Conservation (phyloP, 2,113 vertebrate genomes). For the Turnix velox region DNA sequence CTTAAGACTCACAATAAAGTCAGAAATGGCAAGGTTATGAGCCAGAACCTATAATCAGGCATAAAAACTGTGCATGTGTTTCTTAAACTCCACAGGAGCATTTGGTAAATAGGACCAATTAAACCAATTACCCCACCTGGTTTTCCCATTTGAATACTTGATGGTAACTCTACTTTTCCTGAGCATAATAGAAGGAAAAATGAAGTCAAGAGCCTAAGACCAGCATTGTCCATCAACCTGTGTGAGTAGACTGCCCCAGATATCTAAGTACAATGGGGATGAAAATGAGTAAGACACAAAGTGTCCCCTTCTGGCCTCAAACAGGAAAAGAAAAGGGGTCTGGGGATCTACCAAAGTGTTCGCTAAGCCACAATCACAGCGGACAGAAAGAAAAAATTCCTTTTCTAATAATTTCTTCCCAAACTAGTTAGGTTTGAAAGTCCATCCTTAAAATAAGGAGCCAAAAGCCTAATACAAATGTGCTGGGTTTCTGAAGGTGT, state of each 20-base stretch:
- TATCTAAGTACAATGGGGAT: neutral
- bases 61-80: neutral
- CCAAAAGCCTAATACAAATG: neutral
- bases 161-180: neutral
- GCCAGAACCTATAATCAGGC: neutral
- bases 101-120: constrained; percentile 21
- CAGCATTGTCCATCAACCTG: neutral
- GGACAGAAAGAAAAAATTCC: neutral
- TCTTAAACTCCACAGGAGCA: neutral
- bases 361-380: neutral
- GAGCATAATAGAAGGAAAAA: neutral
- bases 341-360: neutral
- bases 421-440: neutral
- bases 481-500: neutral
- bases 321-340: neutral
- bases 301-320: neutral
- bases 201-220: neutral
- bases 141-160: constrained; percentile 31
- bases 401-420: neutral
- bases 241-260: neutral
- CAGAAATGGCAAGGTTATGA: neutral
- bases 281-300: neutral
- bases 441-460: neutral
- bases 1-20: neutral
- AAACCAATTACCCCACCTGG: neutral